These are phyloP conservation scores for Drosophila helvetica DNA, from an alignment of 2,888 invertebrate species.

Conservation along the genomic window DNA sequence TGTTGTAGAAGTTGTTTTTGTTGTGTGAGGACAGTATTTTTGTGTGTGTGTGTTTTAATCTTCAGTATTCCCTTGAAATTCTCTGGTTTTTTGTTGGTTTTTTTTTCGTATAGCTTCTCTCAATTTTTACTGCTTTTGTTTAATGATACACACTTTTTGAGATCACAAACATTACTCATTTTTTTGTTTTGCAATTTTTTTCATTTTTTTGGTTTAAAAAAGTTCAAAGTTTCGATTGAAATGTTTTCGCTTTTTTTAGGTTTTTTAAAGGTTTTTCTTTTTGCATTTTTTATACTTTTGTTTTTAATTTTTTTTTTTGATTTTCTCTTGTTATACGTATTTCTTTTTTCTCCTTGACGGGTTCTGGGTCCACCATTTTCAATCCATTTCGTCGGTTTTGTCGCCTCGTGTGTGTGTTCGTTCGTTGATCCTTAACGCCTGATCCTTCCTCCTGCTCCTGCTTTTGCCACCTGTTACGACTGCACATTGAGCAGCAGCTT, in stretches of 20 bases:
- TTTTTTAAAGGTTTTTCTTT: conserved; percentile 62
- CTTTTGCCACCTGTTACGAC: conserved; percentile 80
- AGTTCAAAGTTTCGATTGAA: conserved; percentile 69
- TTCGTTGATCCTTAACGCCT: conserved; percentile 45
- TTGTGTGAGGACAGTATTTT: conserved; percentile 52
- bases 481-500: conserved; percentile 88
- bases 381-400: conserved; percentile 28
- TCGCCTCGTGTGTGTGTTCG: conserved; percentile 12
- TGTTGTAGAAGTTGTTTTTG: conserved; percentile 38
- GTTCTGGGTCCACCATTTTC: conserved; percentile 61
- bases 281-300: conserved; percentile 57
- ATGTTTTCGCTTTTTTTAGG: conserved; percentile 54
- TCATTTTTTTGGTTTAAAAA: conserved; percentile 65
- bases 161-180: conserved; percentile 81
- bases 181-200: conserved; percentile 38
- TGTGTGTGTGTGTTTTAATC: conserved; percentile 30
- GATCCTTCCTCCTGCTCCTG: conserved; percentile 40
- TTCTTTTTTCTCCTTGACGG: conserved; percentile 63
- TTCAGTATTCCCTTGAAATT: conserved; percentile 36
- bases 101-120: conserved; percentile 66
- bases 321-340: conserved; percentile 44
- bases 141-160: conserved; percentile 80
- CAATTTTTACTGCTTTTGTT: conserved; percentile 70
- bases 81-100: conserved; percentile 18
- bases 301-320: conserved; percentile 42